Evolutionary conservation across 2,113 vertebrate species (phyloP), one percentile per base, ranked within the genome.

Genomic region (Rhipidura dahli): DNA sequence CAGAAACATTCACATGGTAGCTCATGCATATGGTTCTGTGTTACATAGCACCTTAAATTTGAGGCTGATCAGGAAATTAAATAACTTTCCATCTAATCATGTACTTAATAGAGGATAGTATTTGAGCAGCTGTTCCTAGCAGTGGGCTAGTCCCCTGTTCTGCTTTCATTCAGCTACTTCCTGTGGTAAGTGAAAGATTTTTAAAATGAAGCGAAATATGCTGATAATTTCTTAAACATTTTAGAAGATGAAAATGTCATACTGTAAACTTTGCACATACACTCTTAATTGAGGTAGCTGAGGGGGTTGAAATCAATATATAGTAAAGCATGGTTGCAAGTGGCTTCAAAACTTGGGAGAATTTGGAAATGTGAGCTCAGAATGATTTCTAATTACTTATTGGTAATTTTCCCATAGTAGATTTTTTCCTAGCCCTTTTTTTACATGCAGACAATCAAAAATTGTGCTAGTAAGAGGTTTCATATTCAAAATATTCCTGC

Each of bases 51-150:
- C 68, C 79, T 92, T 53, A 90, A 44, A 87, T 84, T 96, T 85
- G 71, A 96, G 47, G 78, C 77, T 83, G 35, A 64, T 89, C 44
- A 93, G 92, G 94, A 96, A 96, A 95, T 96, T 33, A 95, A 94
- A 64, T 87, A 72, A n/a, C 83, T 91, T 95, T 57, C 49, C 14
- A 27, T 81, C 22, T 94, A 64, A 65, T 89, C 14, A 27, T 39
- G 8, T 72, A 27, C 54, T 89, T 73, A 87, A 28, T n/a, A 6
- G 20, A 73, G 86, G 61, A 42, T 11, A 31, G 27, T 66, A 33
- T 73, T 87, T 66, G 83, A 82, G 54, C 66, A 76, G 66, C 81
- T 71, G 60, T n/a, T 93, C 33, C 7, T 20, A 57, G 54, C 50
- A n/a, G 18, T 60, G 50, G 44, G 21, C 57, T 87, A 61, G 60